phyloP scores from a whole-genome alignment of 2,797 vertebrate species.

The Limosa lapponica region DNA sequence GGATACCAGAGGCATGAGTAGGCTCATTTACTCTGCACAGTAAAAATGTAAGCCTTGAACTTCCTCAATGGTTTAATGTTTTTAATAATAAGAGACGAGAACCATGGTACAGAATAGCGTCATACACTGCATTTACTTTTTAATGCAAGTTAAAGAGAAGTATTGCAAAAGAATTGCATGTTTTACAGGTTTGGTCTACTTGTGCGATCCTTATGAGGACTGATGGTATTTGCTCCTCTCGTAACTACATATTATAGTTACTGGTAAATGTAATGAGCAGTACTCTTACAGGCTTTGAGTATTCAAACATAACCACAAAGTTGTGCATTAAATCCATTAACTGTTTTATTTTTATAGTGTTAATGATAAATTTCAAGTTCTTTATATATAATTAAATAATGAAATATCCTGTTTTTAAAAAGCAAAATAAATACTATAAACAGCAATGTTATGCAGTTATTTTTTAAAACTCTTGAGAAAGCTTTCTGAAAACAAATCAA shows the following conservation, averaged over 20 bases:
- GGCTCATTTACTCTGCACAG: conserved; percentile 33
- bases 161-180: conserved; percentile 22
- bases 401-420: not conserved
- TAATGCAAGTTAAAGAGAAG: conserved; percentile 54
- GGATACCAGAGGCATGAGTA: not conserved
- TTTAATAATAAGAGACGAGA: conserved; percentile 62
- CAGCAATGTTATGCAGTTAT: not conserved
- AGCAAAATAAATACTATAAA: not conserved
- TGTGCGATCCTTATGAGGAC: conserved; percentile 44
- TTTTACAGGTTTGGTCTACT: conserved; percentile 49
- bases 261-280: not conserved
- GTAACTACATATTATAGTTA: not conserved
- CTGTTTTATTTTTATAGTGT: not conserved
- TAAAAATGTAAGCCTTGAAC: conserved; percentile 51
- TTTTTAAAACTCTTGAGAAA: not conserved
- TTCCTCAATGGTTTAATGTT: conserved; percentile 48
- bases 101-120: conserved; percentile 58
- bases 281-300: not conserved
- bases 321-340: not conserved
- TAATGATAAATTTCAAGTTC: not conserved
- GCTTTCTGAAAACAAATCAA: conserved; percentile 7
- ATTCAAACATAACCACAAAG: not conserved
- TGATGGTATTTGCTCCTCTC: conserved; percentile 43
- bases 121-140: conserved; percentile 13
- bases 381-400: not conserved